Percentiles rank a stretch among this genome's conserved stretches.
phyloP scores from a whole-genome alignment of 1,140 invertebrate species.

The Drosophila mayri region DNA sequence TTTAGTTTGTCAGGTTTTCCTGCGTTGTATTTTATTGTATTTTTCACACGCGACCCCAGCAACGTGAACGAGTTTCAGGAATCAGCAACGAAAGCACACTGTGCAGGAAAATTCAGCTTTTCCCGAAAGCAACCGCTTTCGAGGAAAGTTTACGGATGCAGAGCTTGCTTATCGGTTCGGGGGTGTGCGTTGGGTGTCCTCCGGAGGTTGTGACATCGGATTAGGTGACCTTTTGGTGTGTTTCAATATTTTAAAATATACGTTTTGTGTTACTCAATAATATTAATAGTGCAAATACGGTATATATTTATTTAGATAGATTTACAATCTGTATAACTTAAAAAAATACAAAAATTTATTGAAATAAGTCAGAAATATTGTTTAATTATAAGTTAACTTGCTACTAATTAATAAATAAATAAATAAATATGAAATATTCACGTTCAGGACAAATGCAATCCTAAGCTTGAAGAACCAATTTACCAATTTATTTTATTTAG shows the following conservation, averaged over 20 bases:
- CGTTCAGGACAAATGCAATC: not conserved
- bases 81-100: constrained; percentile 79
- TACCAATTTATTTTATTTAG: not conserved
- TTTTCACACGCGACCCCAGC: constrained; percentile 68
- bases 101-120: constrained; percentile 73
- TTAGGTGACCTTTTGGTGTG: constrained; percentile 14
- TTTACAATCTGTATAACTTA: not conserved
- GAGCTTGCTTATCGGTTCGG: constrained; percentile 52
- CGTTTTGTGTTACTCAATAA: not conserved
- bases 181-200: constrained; percentile 5
- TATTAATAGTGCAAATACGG: not conserved
- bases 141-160: constrained; percentile 20
- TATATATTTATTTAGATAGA: not conserved
- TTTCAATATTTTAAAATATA: not conserved
- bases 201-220: constrained; percentile 37
- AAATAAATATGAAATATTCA: not conserved
- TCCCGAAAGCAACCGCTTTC: constrained; percentile 53
- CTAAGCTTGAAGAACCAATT: too few species aligned
- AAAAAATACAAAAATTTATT: not conserved
- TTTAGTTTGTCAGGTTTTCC: constrained; percentile 19
- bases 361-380: not conserved
- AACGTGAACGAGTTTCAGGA: constrained; percentile 78
- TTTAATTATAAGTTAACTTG: not conserved
- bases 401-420: too few species aligned
- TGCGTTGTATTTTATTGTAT: constrained; percentile 54